phyloP scores from a whole-genome alignment of 2,888 invertebrate genomes.

The Byasa hedistus region DNA sequence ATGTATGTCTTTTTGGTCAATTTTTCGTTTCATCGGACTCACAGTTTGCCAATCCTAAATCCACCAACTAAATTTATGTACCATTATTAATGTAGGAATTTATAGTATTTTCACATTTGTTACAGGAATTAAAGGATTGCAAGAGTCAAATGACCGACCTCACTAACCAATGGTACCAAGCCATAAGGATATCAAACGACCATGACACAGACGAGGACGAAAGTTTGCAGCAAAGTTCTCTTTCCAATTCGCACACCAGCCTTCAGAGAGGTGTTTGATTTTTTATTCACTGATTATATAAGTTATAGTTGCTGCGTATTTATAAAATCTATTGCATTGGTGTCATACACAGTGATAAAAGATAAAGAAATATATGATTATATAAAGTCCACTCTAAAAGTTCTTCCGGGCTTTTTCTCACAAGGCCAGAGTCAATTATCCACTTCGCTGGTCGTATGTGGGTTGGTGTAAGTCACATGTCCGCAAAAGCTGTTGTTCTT shows the following conservation, averaged over 20 bases:
- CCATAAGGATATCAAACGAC: conserved; percentile 92
- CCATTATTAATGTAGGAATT: too few species aligned
- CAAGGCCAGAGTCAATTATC: too few species aligned
- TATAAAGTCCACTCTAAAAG: too few species aligned
- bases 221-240: conserved; percentile 59
- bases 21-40: too few species aligned
- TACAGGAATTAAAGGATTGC: conserved; percentile 94
- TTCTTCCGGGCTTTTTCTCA: too few species aligned
- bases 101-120: not conserved
- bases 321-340: conserved; percentile 13
- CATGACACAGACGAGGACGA: conserved; percentile 90
- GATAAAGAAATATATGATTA: too few species aligned
- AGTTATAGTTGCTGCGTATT: conserved; percentile 21
- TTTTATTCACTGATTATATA: not conserved
- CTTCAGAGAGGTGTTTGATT: conserved; percentile 65
- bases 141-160: conserved; percentile 97
- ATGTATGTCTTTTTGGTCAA: too few species aligned
- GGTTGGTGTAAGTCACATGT: too few species aligned
- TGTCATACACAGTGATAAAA: conserved; percentile 15
- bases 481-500: too few species aligned
- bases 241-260: conserved; percentile 65
- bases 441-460: too few species aligned
- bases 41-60: too few species aligned
- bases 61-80: too few species aligned
- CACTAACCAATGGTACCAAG: conserved; percentile 98